Evolutionary conservation across 2,797 vertebrate genomes (phyloP), one percentile per base, ranked within the genome.

Genomic region (Micromesistius poutassou): DNA sequence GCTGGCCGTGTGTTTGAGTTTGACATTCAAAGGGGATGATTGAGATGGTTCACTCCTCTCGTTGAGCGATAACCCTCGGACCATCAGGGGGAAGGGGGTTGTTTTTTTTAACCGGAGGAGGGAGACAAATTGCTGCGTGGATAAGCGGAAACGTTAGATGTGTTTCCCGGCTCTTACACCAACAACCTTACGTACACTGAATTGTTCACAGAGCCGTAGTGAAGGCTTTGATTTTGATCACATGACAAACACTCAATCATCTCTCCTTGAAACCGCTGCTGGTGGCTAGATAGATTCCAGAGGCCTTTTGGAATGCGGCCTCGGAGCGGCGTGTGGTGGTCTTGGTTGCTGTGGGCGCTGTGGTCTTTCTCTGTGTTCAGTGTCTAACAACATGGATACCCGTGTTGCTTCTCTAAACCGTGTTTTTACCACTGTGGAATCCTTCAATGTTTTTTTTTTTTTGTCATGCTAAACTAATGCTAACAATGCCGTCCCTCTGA

Each of bases 371-470:
- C 28, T 13, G 5, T 68, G 25, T 68, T 5, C 25, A 4, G 62
- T 68, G 25, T 16, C 71, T 77, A 78, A 85, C 83, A 90, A 87
- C 81, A 55, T 28, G 30, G 80, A 75, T 81, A 81, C 83, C 85
- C 84, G 87, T 75, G 79, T 1, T n/a, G 78, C 81, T 78, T 68
- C 73, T 62, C 74, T 74, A 84, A 77, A 79, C 80, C 81, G 70
- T 87, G 85, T 1, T 81, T 84, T 82, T 84, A 72, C 28, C 22
- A 19, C 30, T 19, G 25, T 68, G 62, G 25, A 28, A 68, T 7
- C 1, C 12, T 28, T 25, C n/a, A 68, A 68, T 10, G 36, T 38
- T 38, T 38, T 10, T n/a, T n/a, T n/a, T n/a, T n/a, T n/a, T 38
- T 38, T 38, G 9, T 12, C 62, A 28, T 9, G 28, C 62, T n/a